Conservation (phyloP, 2,113 vertebrate genomes). For the Podarcis cretensis region DNA sequence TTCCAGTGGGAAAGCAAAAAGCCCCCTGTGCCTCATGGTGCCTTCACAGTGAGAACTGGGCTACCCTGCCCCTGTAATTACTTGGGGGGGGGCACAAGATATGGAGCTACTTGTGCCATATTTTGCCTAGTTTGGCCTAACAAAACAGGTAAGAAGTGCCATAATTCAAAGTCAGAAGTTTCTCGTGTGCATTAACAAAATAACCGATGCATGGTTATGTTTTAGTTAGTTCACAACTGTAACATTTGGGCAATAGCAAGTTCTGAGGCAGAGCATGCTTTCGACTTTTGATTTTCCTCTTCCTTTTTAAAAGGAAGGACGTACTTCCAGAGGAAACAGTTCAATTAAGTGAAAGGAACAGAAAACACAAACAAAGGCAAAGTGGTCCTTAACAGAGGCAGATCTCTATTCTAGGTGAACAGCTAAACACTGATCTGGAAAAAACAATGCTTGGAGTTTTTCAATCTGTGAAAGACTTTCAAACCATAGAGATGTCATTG, state of each 20-base stretch:
- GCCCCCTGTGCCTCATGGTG: too few species aligned
- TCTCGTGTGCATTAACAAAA: slow-evolving; percentile 48
- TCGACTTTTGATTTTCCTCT: slow-evolving; percentile 34
- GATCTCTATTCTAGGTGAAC: neutral
- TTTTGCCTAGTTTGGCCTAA: too few species aligned
- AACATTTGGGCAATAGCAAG: slow-evolving; percentile 54
- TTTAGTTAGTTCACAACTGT: slow-evolving; percentile 60
- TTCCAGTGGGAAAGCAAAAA: too few species aligned
- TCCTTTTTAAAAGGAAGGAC: neutral
- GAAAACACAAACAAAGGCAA: slow-evolving; percentile 44
- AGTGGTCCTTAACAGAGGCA: slow-evolving; percentile 22
- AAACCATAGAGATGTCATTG: neutral
- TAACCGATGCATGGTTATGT: slow-evolving; percentile 47
- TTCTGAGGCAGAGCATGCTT: slow-evolving; percentile 52
- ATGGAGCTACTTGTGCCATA: too few species aligned
- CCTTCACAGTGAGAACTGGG: too few species aligned
- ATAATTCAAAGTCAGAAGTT: slow-evolving; percentile 1
- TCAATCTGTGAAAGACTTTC: neutral
- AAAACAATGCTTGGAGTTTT: neutral
- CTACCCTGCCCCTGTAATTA: too few species aligned
- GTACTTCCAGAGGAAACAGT: slow-evolving; percentile 46
- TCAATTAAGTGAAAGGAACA: slow-evolving; percentile 56
- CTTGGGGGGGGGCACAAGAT: too few species aligned
- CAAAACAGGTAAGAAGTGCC: too few species aligned
- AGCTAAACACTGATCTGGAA: too few species aligned